Evolutionary conservation across 2,888 invertebrate genomes (phyloP).

Genomic region (Melangyna quadrimaculata): DNA sequence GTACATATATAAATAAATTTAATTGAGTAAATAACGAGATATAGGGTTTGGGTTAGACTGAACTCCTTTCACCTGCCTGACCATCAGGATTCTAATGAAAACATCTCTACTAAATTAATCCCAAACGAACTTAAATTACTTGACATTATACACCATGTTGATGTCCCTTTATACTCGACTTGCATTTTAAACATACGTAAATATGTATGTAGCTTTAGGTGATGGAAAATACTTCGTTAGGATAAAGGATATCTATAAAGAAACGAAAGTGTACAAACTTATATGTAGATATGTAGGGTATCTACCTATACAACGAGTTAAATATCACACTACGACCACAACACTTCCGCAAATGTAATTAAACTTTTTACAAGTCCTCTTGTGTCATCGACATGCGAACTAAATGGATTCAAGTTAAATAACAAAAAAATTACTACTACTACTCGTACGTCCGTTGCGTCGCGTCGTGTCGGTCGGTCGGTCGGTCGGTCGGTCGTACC

Average conservation of each 20-base stretch:
- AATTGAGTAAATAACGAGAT: background rate
- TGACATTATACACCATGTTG: constrained; percentile 45
- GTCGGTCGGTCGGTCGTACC: no score
- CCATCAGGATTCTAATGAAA: constrained; percentile 67
- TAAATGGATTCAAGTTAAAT: constrained; percentile 40
- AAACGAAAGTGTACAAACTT: background rate
- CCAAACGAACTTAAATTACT: constrained; percentile 71
- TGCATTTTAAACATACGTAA: background rate
- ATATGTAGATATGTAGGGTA: background rate
- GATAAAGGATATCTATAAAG: background rate
- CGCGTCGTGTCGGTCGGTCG: no score
- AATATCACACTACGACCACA: constrained; percentile 66
- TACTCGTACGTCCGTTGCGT: background rate
- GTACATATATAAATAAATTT: background rate
- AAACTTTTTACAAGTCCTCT: constrained; percentile 70
- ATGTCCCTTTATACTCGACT: background rate
- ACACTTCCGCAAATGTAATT: constrained; percentile 71
- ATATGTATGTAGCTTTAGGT: background rate
- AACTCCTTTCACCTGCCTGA: constrained; percentile 62
- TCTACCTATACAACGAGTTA: constrained; percentile 52
- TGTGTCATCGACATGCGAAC: constrained; percentile 71
- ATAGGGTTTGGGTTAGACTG: background rate
- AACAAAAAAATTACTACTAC: background rate
- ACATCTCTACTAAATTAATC: constrained; percentile 71
- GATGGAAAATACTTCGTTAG: background rate